Base-by-base conservation (phyloP, 1,140 invertebrate species). In the Patella vulgata region DNA sequence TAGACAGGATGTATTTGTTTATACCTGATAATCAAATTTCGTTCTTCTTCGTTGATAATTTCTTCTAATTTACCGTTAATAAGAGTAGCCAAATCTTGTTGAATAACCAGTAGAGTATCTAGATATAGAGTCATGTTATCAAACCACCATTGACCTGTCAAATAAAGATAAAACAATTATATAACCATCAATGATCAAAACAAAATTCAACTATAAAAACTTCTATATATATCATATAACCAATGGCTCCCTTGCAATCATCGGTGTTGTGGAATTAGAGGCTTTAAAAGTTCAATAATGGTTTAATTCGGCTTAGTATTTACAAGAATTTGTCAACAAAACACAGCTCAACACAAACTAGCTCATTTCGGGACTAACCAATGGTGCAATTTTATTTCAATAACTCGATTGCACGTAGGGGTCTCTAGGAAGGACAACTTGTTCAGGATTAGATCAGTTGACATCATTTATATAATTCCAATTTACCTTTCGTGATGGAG, bases 101-200 rank as follows among this genome's bases (percentile, higher is more conserved):
- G 77, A 30, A 76, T 69, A 30, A 72, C 68, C n/a, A 75, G 54
- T 31, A 79, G 47, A 0, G 73, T 73, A 44, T 79, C 75, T 3
- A 79, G 57, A 47, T 77, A 78, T 12, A 74, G 54, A 0, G 75
- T 78, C 68, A 79, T 78, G 54, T 74, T 76, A 39, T 79, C 77
- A 58, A 74, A 79, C 70, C 72, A 74, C 66, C 66, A 70, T 67
- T 66, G 3, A 57, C 66, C 58, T 73, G 62, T 23, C 61, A 46
- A 9, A 65, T 31, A 5, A 47, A 59, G n/a, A n/a, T n/a, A n/a
- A n/a, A n/a, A n/a, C n/a, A 14, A 42, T 46, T 46, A 64, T 43
- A 47, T 64, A 71, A 12, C 36, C 61, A 31, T 67, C 56, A 4
- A 71, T 67, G 11, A 71, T 65, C 25, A 57, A 61, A 0, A 65